A percentile compares a stretch with the other conserved stretches of the same genome.
Conservation (phyloP, 1,140 invertebrate species). For the Pararge aegeria region DNA sequence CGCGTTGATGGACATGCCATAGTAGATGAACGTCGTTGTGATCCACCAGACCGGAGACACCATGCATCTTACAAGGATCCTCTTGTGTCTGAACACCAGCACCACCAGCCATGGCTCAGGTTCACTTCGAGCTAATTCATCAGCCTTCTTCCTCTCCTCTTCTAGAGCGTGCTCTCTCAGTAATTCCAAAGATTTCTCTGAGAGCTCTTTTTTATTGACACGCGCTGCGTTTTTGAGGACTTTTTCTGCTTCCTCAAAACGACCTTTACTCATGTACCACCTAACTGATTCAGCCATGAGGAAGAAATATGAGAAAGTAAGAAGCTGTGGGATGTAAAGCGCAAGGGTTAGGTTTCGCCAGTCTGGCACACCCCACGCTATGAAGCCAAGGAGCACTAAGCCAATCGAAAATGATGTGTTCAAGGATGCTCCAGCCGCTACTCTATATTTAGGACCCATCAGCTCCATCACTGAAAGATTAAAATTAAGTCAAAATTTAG, state of each 20-base stretch:
- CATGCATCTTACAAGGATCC: constrained; percentile 81
- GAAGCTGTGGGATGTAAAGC: constrained; percentile 84
- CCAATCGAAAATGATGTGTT: constrained; percentile 87
- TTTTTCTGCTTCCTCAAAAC: constrained; percentile 83
- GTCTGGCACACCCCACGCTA: constrained; percentile 84
- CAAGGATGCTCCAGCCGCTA: constrained; percentile 85
- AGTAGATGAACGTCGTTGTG: constrained; percentile 84
- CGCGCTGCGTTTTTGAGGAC: constrained; percentile 82
- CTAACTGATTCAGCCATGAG: constrained; percentile 84
- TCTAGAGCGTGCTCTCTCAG: constrained; percentile 44
- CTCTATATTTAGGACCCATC: constrained; percentile 85
- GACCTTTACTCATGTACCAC: constrained; percentile 89
- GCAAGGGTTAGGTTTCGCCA: constrained; percentile 86
- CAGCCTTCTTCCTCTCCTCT: constrained; percentile 42
- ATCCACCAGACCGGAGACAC: constrained; percentile 86
- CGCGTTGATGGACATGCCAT: constrained; percentile 84
- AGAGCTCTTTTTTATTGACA: constrained; percentile 81
- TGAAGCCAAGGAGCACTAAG: constrained; percentile 82
- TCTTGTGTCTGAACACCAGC: constrained; percentile 79
- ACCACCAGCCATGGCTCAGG: constrained; percentile 66
- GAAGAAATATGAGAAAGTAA: constrained; percentile 83
- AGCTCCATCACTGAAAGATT: constrained; percentile 84
- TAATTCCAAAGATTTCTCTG: constrained; percentile 77
- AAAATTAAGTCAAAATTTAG: not conserved
- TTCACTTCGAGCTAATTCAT: constrained; percentile 27